Base-by-base conservation (phyloP, 1,140 invertebrate species). In the Liolophura sinensis region DNA sequence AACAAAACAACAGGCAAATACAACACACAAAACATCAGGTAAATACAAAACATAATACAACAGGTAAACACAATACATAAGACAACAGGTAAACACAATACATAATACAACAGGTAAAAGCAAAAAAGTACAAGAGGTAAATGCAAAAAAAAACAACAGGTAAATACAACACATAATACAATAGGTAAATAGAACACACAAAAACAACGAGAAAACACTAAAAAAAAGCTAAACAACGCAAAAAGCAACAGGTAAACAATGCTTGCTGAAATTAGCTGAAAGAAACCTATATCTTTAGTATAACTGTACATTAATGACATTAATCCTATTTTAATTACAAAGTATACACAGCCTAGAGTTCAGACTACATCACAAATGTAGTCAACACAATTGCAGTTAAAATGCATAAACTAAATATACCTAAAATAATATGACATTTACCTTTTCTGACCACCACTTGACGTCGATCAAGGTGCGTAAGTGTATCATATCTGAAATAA, bases 401-500 rank as follows among this genome's bases (percentile, higher is more conserved):
- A 40, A 40, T 40, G 31, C 9, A 40, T 9, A 40, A 3, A 5
- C 3, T 40, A 40, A 40, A 40, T 40, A 9, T 40, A 40, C 31
- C 31, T 40, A 40, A 40, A 40, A 40, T 40, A 9, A 40, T 9
- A 40, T 40, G 31, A 55, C 20, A 76, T 68, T 76, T 85, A 91
- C 91, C 81, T 90, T 83, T 73, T 91, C 85, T 47, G 89, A 90
- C 92, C 92, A 93, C 91, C 92, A 93, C 65, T 88, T 91, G 15
- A 93, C 86, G 81, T 92, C 91, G 50, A 89, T 80, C 3, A 91
- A 88, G 76, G 88, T 75, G 58, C 71, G 78, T 63, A 79, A 71
- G 31, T 78, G 69, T 31, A 80, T 67, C 57, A 80, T 72, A 71
- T 82, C 81, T 78, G 77, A 64, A 71, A 75, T 46, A 0, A 57